Evolutionary conservation across 2,888 invertebrate genomes (phyloP), one percentile per base, ranked within the genome.

Genomic region (Trachelus troglodyta): DNA sequence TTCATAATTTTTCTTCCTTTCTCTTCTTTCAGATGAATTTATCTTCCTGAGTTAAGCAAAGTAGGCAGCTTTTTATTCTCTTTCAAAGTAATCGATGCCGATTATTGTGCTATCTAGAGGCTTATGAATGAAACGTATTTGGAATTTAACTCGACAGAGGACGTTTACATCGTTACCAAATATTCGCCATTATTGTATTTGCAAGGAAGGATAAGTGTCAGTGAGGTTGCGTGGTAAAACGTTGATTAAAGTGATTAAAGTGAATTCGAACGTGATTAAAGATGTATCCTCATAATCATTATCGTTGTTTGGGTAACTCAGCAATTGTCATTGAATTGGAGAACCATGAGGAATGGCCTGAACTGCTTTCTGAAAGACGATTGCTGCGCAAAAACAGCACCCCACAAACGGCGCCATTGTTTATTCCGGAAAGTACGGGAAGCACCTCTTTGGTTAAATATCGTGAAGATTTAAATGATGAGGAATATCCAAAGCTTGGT

Each of bases 401-500:
- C 11, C 31, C 31, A 3, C 11, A 34, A 23, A 11, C 12, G 3
- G 34, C 34, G 71, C 34, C 71, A 71, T 33, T 6, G 23, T 31
- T 23, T 34, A 71, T 31, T 71, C 11, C 34, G 71, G 71, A 34
- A 30, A 30, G 3, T 71, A 40, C 31, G 69, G 30, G 30, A 15
- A 76, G 30, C n/a, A 23, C 76, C 30, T 40, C 75, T 56, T 23
- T 56, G 23, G 23, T 56, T 23, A 23, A 6, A 9, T 56, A 56
- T 56, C 56, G 71, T 1, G 15, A n/a, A 71, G 33, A 34, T 73
- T 76, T 80, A 33, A 73, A 81, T 40, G 73, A 79, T 31, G 34
- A 79, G 34, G 83, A 82, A 30, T 84, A 78, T 75, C 84, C 84
- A 4, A 78, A 79, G 76, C 78, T 84, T 23, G 83, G 81, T 0